These are phyloP conservation scores for Atlantisia rogersi DNA, from an alignment of 2,113 vertebrate genomes.

Conservation along the genomic window DNA sequence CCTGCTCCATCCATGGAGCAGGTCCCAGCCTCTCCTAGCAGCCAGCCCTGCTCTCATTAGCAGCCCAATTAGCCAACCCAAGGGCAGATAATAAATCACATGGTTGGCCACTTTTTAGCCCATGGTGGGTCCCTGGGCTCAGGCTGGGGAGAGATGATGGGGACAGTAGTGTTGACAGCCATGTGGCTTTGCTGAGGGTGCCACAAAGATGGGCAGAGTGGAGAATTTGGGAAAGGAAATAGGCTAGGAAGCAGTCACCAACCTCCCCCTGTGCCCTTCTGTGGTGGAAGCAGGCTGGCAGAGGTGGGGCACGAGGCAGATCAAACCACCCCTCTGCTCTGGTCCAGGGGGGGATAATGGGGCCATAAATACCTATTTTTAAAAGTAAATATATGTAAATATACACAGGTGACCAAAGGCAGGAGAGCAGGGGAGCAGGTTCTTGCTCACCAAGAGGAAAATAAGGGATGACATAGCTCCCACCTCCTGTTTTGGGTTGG, in stretches of 20 bases:
- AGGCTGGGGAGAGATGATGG: fast-evolving
- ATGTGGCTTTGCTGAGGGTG: fast-evolving
- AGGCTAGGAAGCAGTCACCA: neutral
- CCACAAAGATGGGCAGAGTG: neutral
- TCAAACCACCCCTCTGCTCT: neutral
- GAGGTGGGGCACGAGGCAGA: neutral
- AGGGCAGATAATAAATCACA: neutral
- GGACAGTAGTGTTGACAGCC: neutral
- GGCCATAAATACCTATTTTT: neutral
- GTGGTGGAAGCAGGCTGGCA: fast-evolving
- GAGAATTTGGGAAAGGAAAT: neutral
- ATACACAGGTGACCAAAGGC: neutral
- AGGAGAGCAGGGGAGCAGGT: neutral
- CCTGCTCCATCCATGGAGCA: fast-evolving
- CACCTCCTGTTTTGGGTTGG: neutral
- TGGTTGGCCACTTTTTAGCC: neutral
- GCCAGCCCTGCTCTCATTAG: neutral
- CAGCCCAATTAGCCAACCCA: neutral
- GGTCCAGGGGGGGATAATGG: neutral
- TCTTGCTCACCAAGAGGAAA: neutral
- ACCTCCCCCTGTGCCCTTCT: neutral
- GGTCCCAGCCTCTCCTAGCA: neutral
- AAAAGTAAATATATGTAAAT: neutral
- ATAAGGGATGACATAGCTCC: neutral
- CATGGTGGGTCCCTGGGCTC: neutral